Base-by-base conservation (phyloP, 2,113 vertebrate species). In the Butorides virescens region DNA sequence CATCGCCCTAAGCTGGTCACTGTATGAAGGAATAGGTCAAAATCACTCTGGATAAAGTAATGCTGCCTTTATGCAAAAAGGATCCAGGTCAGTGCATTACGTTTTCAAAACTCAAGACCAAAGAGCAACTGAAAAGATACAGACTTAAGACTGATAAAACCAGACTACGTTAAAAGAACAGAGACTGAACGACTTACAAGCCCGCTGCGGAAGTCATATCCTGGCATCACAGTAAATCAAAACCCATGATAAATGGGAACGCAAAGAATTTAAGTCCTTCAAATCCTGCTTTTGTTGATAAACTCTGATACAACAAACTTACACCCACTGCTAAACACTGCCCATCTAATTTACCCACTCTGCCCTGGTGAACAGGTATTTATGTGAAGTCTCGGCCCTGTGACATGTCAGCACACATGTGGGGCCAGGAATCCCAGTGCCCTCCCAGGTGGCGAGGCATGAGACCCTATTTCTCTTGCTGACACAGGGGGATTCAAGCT, bases 371-470 rank as follows among this genome's bases (percentile, higher is more conserved):
- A 87, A 44, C 10, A 37, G 39, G 15, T 39, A 61, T 70, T 73
- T 62, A 86, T 0, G 0, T 13, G 36, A 73, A 73, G 22, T 36
- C 32, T 30, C 1, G 1, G 53, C 34, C 22, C 42, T 53, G 47
- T 30, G 32, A 53, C 32, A n/a, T 0, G 0, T 2, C 3, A 1
- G 59, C 56, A 75, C 12, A 20, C 0, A 1, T 0, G 0, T 16
- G 29, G 46, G 12, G 13, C 18, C 61, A 77, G 32, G n/a, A 68
- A 77, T 39, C 19, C 46, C 27, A 19, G 26, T 0, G 0, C 29
- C n/a, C 27, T 59, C 7, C 32, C 39, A 70, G 46, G 47, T 23
- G 85, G 53, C 1, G 8, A 50, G 39, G 32, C 10, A 1, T 2
- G 23, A 86, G 52, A 37, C 15, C 13, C 32, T 56, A 25, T 15